Evolutionary conservation across 2,888 invertebrate species (phyloP).

Genomic region (Parnassius orleans): DNA sequence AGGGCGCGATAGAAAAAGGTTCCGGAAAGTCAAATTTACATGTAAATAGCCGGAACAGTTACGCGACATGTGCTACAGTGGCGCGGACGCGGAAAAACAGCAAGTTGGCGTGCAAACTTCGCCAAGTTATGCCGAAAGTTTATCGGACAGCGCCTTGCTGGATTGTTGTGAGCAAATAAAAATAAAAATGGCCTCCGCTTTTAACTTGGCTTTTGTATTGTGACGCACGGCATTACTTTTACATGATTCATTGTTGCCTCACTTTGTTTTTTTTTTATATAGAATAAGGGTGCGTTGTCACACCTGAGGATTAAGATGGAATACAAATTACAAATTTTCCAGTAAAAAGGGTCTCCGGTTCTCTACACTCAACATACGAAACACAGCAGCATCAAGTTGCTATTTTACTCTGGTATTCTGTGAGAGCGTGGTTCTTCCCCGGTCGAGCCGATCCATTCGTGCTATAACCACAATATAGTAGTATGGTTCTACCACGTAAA

Average conservation of each 20-base stretch:
- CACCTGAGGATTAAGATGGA: no score
- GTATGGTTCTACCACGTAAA: no score
- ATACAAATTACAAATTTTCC: no score
- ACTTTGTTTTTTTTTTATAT: no score
- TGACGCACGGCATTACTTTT: neutral
- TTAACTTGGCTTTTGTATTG: neutral
- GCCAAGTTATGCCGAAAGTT: slow-evolving; percentile 19
- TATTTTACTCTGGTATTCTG: no score
- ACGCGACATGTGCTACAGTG: slow-evolving; percentile 11
- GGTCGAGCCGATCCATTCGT: no score
- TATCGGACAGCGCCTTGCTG: neutral
- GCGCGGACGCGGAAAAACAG: slow-evolving; percentile 5
- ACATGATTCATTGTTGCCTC: neutral
- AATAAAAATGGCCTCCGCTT: neutral
- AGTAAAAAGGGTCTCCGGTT: no score
- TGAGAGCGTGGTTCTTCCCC: no score
- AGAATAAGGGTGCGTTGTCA: no score
- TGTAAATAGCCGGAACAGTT: slow-evolving; percentile 8
- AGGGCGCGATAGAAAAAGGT: neutral
- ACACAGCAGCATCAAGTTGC: no score
- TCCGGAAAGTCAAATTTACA: slow-evolving; percentile 1
- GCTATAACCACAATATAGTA: no score
- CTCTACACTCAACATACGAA: no score
- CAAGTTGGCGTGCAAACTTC: slow-evolving; percentile 3
- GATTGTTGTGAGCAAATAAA: neutral